Evolutionary conservation across 2,797 vertebrate genomes (phyloP).

Genomic region (Crossoptilon crossoptilon): DNA sequence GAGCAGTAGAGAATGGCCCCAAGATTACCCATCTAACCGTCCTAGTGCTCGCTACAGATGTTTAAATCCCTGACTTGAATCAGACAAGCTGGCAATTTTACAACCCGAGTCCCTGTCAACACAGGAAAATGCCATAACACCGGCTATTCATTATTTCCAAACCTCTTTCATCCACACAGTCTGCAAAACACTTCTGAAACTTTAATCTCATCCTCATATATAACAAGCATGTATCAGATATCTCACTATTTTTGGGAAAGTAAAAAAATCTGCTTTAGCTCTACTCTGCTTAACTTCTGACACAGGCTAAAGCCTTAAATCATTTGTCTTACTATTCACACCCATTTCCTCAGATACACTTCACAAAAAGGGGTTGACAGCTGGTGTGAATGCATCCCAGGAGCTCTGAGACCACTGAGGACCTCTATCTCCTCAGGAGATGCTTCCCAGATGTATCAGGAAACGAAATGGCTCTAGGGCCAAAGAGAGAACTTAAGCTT

Average conservation of each 20-base stretch:
- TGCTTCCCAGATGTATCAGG: background rate
- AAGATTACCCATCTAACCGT: background rate
- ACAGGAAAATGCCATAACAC: background rate
- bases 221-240: background rate
- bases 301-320: background rate
- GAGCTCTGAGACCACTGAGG: background rate
- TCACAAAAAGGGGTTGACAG: background rate
- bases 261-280: background rate
- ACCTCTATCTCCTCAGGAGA: background rate
- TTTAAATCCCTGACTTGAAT: background rate
- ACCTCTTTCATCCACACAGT: background rate
- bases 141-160: background rate
- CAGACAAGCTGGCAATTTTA: background rate
- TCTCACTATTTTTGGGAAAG: background rate
- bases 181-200: background rate
- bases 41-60: background rate
- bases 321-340: background rate
- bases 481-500: background rate
- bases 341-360: background rate
- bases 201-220: background rate
- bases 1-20: background rate
- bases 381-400: accelerated
- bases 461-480: background rate
- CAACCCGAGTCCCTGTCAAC: background rate
- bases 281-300: background rate